A percentile compares a stretch with the other conserved stretches of the same genome.
Conservation (phyloP, 1,140 invertebrate genomes). For the Onthophagus taurus region DNA sequence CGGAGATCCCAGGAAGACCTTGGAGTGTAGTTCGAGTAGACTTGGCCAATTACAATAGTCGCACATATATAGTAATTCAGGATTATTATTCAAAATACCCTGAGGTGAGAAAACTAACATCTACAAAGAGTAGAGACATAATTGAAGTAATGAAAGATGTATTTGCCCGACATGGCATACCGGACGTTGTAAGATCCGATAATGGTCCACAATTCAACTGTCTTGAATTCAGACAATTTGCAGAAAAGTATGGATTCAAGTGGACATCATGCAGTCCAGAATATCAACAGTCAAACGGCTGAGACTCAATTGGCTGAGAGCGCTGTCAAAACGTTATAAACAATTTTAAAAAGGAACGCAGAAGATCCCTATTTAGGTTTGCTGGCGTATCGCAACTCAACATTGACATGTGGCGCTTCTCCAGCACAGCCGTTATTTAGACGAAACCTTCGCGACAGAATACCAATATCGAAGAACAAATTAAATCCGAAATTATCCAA, state of each 20-base stretch:
- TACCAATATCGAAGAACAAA: not conserved
- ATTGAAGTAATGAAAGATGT: slow-evolving; percentile 9
- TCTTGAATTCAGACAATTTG: slow-evolving; percentile 11
- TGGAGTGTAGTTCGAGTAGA: slow-evolving; percentile 7
- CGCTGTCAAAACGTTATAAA: slow-evolving; percentile 6
- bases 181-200: slow-evolving; percentile 7
- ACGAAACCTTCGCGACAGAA: not conserved
- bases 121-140: not conserved
- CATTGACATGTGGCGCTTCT: not conserved
- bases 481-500: not conserved
- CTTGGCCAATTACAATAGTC: not conserved
- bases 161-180: slow-evolving; percentile 6
- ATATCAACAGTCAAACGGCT: slow-evolving; percentile 8
- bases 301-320: slow-evolving; percentile 1
- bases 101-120: slow-evolving; percentile 9
- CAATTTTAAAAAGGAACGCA: slow-evolving; percentile 2
- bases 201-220: slow-evolving; percentile 6
- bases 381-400: not conserved
- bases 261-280: slow-evolving; percentile 5
- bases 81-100: slow-evolving; percentile 15
- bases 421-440: not conserved
- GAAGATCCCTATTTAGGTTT: not conserved
- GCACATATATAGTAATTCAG: not conserved
- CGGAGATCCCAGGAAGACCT: slow-evolving; percentile 6
- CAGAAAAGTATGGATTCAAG: slow-evolving; percentile 11